These are phyloP conservation scores for Drosophila kokeensis DNA, from an alignment of 2,888 invertebrate genomes.

Conservation along the genomic window DNA sequence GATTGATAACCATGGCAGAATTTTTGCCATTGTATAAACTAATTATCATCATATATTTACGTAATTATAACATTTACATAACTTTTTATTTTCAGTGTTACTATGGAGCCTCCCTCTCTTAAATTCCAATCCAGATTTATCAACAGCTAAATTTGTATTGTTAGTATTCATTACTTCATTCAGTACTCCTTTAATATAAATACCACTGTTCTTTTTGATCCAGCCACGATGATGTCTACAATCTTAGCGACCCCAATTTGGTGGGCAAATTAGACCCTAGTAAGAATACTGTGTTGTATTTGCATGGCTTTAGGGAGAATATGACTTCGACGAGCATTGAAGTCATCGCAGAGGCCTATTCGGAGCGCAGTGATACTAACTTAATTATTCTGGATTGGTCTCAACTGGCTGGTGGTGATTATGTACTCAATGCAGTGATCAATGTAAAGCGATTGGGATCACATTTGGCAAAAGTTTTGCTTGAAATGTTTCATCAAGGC, in stretches of 20 bases:
- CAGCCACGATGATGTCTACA: constrained; percentile 74
- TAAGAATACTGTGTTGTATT: constrained; percentile 86
- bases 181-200: not conserved
- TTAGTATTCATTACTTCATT: constrained; percentile 43
- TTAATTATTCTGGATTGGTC: constrained; percentile 84
- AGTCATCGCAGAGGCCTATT: constrained; percentile 84
- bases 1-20: not conserved
- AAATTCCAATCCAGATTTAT: constrained; percentile 85
- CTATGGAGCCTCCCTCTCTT: constrained; percentile 86
- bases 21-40: not conserved
- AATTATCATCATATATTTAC: constrained; percentile 11
- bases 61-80: constrained; percentile 9
- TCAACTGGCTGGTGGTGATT: constrained; percentile 84
- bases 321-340: constrained; percentile 87
- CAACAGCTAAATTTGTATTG: constrained; percentile 84
- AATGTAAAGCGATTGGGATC: constrained; percentile 82
- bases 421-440: constrained; percentile 82
- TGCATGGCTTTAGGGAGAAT: constrained; percentile 87
- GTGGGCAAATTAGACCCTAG: constrained; percentile 82
- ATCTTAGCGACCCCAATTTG: constrained; percentile 73
- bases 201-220: constrained; percentile 55
- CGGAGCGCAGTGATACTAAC: constrained; percentile 81
- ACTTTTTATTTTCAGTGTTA: constrained; percentile 66
- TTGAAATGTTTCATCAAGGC: constrained; percentile 81
- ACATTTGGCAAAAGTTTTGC: constrained; percentile 76